phyloP scores from a whole-genome alignment of 2,888 invertebrate species.

The Acanthosepion esculentum region DNA sequence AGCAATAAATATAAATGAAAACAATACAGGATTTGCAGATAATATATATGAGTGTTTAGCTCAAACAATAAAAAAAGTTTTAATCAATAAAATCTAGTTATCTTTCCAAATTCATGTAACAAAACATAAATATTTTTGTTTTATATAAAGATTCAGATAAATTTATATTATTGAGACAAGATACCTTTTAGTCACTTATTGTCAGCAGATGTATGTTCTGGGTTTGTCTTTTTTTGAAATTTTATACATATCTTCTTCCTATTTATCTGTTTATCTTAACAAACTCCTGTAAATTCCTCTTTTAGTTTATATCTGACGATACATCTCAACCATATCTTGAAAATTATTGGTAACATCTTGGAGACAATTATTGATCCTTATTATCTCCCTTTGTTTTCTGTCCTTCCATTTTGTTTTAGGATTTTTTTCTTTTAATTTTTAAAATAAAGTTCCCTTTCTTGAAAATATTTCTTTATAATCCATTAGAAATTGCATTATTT shows the following conservation, averaged over 20 bases:
- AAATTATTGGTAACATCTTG: conserved; percentile 33
- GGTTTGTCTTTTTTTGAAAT: background rate
- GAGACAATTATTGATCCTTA: background rate
- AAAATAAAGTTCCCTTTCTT: background rate
- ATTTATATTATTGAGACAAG: background rate
- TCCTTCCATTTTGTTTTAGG: background rate
- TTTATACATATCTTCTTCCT: background rate
- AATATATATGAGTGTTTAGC: too few relatives aligned
- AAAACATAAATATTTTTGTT: background rate
- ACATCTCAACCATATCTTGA: background rate
- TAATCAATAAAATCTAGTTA: too few relatives aligned
- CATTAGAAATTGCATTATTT: conserved; percentile 22
- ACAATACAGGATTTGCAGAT: too few relatives aligned
- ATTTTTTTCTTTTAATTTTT: background rate
- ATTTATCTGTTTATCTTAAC: background rate
- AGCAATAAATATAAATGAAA: too few relatives aligned
- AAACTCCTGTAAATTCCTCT: background rate
- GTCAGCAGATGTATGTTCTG: background rate
- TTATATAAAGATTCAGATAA: background rate
- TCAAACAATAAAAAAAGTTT: too few relatives aligned
- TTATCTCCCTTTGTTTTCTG: background rate
- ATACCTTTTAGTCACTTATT: background rate
- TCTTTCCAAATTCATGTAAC: too few relatives aligned
- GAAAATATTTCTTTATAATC: conserved; percentile 15
- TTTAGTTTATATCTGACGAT: background rate